Evolutionary conservation across 2,113 vertebrate genomes (phyloP), one percentile per base, ranked within the genome.

Genomic region (Sylvia atricapilla): DNA sequence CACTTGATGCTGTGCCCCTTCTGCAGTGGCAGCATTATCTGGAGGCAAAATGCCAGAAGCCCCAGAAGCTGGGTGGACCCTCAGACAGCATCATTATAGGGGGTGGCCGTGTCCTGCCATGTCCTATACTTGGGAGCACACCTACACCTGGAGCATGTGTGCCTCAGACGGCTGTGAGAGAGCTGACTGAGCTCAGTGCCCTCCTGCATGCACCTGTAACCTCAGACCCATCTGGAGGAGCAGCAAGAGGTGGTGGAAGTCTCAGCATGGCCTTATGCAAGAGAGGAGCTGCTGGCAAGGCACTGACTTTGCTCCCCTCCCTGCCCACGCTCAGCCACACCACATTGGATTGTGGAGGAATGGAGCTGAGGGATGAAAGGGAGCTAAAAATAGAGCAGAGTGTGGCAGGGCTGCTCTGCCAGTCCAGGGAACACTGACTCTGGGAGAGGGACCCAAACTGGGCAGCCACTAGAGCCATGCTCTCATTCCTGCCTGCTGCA

Each of bases 361-460:
- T 6, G 43, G 84, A 95, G 80, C 39, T 46, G 80, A n/a, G 46
- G 55, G 43, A 86, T 69, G 68, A 94, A 67, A 7, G 0, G 24
- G 28, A 89, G 56, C 77, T 95, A 96, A 96, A 96, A 96, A 94
- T 89, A 96, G 91, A 93, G 64, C 80, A 81, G 7, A 2, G 17
- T 2, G 2, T 59, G 69, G 74, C 78, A 87, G 35, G 31, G 47
- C 70, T 70, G 77, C 56, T 96, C 50, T 70, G 39, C 43, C 11
- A 6, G 80, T 2, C 1, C 59, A 58, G 14, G 41, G 69, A 93
- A 85, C 33, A 27, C 7, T 50, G 55, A 59, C 33, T 35, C 44
- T 50, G 60, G 35, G 56, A 91, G 21, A 50, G 2, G 7, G 18
- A 79, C n/a, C 16, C 44, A 47, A 5, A 10, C 41, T 23, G 53